Evolutionary conservation across 1,140 invertebrate species (phyloP), one percentile per base, ranked within the genome.

Genomic region (Episyrphus balteatus): DNA sequence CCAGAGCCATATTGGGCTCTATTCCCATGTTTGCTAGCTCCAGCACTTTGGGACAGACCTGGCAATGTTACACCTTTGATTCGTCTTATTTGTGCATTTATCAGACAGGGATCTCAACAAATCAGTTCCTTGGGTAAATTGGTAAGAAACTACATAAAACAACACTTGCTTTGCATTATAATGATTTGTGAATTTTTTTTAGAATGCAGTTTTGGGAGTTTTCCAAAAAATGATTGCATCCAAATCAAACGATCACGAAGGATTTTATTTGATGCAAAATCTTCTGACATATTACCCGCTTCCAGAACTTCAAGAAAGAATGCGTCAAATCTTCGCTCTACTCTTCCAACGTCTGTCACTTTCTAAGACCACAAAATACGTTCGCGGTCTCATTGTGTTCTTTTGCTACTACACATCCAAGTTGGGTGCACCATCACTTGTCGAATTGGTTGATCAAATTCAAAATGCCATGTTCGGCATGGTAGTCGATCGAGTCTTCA

Each of bases 141-240:
- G 66, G 78, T 83, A 59, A 71, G 70, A 56, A 33, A 39, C 5
- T 36, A 5, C 8, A 53, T 31, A 61, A 71, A 48, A 61, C 69
- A 42, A 70, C 71, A 55, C 46, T 71, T 51, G 61, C 3, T 5
- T 26, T 26, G 21, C 3, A 5, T 26, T 26, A 26, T 8, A 5
- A 5, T 26, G 21, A 51, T 51, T 45, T 51, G 14, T 39, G 30
- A 42, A 11, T 31, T 44, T 39, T 33, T 46, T 14, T 46, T 46
- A 89, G 79, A 83, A 78, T 64, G 88, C 85, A 33, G 76, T 98
- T 49, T 69, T 99, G 10, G 94, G 93, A 17, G 84, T 98, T 14
- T 98, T 96, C 66, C 94, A 98, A 65, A 97, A 98, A 71, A 71
- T 98, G 49, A 92, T 97, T 54, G 88, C 92, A 5, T 96, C 92